Conservation (phyloP, 1,140 invertebrate species). For the Drosophila grimshawi region DNA sequence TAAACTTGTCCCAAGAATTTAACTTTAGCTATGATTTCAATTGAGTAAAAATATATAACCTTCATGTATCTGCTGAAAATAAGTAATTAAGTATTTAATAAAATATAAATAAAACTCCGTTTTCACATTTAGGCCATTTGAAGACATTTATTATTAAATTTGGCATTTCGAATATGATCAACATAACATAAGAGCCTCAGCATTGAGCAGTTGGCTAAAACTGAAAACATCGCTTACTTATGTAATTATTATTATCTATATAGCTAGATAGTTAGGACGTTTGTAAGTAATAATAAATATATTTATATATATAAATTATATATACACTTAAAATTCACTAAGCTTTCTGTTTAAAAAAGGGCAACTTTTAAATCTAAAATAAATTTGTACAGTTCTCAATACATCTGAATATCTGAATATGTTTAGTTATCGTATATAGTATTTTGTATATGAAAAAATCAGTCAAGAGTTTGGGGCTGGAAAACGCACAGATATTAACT, state of each 20-base stretch:
- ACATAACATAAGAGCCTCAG: conserved; percentile 43
- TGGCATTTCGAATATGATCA: conserved; percentile 61
- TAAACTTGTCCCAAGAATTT: too few species aligned
- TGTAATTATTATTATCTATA: conserved; percentile 21
- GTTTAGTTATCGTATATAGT: conserved; percentile 26
- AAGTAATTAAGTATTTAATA: too few species aligned
- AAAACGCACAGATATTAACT: conserved; percentile 3
- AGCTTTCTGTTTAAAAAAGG: background rate
- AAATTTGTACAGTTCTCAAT: conserved; percentile 51
- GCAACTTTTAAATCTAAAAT: conserved; percentile 12
- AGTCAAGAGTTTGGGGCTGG: conserved; percentile 24
- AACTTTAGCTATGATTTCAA: too few species aligned
- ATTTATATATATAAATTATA: conserved; percentile 38
- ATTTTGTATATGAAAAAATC: conserved; percentile 38
- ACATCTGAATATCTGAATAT: conserved; percentile 12
- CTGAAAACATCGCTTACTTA: conserved; percentile 27
- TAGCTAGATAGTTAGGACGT: conserved; percentile 24
- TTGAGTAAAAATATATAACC: too few species aligned
- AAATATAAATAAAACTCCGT: background rate
- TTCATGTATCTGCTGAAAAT: too few species aligned
- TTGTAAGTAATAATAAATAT: conserved; percentile 9
- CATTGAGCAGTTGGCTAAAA: conserved; percentile 21
- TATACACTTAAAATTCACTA: conserved; percentile 43
- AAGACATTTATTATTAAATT: conserved; percentile 57
- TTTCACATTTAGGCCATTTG: conserved; percentile 42